Base-by-base conservation (phyloP, 2,888 invertebrate genomes). In the Selenia dentaria region DNA sequence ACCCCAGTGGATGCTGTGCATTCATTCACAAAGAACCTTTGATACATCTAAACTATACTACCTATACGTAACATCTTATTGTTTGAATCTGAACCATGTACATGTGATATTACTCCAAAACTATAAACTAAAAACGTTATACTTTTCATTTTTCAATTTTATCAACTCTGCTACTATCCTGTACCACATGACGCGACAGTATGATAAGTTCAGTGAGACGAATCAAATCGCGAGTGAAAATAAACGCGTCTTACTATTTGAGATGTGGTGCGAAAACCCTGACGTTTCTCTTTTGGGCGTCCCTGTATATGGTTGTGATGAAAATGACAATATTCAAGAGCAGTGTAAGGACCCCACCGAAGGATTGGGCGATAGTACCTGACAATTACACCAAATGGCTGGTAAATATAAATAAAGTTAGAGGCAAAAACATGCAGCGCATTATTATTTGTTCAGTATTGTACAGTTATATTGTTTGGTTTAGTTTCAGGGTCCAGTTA, bases 311-410 rank as follows among this genome's bases (percentile, higher is more conserved):
- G 72, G 59, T 85, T 25, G 88, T 87, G 44, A 85, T 91, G 88
- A 90, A 81, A 69, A 73, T 90, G 76, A 90, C 91, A 2, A 71
- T 91, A 62, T 88, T 91, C 79, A 90, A 89, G 64, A 83, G 74
- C 76, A 79, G 61, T 57, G 71, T 55, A 32, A 77, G 62, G 54
- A 57, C 74, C 6, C 74, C 80, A 37, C 76, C 70, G 56, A 83
- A 81, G 62, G 83, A 85, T 26, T 85, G 83, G 84, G 67, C 83
- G 43, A 62, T 69, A 55, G 68, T 69, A 74, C 82, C 85, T 83
- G 89, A 90, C 73, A 88, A 89, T 72, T 84, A 88, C 71, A 84
- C 83, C 48, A 83, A 83, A 67, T 88, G 87, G 88, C 80, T 81
- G 84, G 89, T 88, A 60, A 29, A 13, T 14, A 28, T 8, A 28